These are phyloP conservation scores for Osmerus mordax DNA, from an alignment of 2,113 vertebrate species.

Conservation along the genomic window DNA sequence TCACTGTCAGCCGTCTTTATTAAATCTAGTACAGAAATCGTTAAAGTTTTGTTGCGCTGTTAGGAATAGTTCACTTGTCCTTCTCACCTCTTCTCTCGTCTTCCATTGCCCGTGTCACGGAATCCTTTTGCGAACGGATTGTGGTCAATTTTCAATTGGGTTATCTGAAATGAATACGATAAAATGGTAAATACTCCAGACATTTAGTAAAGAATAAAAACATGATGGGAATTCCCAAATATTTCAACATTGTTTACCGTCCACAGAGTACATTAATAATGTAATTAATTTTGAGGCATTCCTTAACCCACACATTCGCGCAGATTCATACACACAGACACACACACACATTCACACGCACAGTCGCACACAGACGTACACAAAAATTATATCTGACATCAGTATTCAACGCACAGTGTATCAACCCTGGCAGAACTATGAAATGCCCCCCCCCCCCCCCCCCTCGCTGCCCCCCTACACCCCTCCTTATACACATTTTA, in stretches of 20 bases:
- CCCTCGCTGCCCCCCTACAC: neutral
- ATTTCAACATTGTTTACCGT: too few relatives aligned
- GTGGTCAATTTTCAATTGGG: slow-evolving; percentile 98
- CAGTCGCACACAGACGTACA: neutral
- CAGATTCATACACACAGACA: neutral
- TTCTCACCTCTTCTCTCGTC: slow-evolving; percentile 93
- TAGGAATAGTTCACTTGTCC: neutral
- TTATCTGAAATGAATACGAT: slow-evolving; percentile 79
- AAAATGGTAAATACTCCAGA: neutral
- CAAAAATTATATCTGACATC: slow-evolving; percentile 14
- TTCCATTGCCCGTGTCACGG: slow-evolving; percentile 96
- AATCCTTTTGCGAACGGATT: slow-evolving; percentile 99
- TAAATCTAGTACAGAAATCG: neutral
- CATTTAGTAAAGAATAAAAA: too few relatives aligned
- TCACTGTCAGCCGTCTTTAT: slow-evolving; percentile 2
- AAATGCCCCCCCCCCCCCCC: slow-evolving; percentile 21
- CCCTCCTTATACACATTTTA: neutral
- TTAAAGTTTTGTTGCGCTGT: neutral
- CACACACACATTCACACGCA: slow-evolving; percentile 10
- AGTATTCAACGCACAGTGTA: slow-evolving; percentile 15
- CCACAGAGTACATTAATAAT: too few relatives aligned
- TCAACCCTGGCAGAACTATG: slow-evolving; percentile 30
- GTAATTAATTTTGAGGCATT: neutral
- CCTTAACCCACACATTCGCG: slow-evolving; percentile 1
- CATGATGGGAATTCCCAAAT: too few relatives aligned